phyloP scores from a whole-genome alignment of 2,888 invertebrate species.

The Melolontha melolontha region DNA sequence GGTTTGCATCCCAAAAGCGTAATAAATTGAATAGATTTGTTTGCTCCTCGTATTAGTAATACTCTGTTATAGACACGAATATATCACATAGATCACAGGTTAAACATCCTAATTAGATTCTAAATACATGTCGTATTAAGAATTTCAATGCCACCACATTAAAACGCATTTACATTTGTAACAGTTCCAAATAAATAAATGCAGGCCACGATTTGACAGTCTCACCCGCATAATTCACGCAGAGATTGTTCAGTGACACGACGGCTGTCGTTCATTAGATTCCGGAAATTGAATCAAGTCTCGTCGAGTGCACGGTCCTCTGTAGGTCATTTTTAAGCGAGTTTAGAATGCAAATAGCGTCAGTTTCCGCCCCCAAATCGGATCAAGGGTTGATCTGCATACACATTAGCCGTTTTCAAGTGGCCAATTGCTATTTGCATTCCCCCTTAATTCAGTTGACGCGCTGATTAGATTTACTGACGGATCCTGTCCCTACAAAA shows the following conservation, averaged over 20 bases:
- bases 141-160: slow-evolving; percentile 3
- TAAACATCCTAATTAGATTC: too few relatives aligned
- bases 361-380: slow-evolving; percentile 57
- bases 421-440: slow-evolving; percentile 65
- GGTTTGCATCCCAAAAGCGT: too few relatives aligned
- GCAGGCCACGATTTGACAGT: slow-evolving; percentile 37
- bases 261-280: slow-evolving; percentile 55
- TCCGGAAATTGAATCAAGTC: slow-evolving; percentile 60
- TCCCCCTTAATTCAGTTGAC: slow-evolving; percentile 47
- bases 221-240: slow-evolving; percentile 41
- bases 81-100: too few relatives aligned
- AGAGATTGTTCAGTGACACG: slow-evolving; percentile 41
- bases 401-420: slow-evolving; percentile 58
- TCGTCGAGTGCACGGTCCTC: slow-evolving; percentile 53
- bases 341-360: slow-evolving; percentile 43
- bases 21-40: too few relatives aligned
- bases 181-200: slow-evolving; percentile 39
- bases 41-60: too few relatives aligned
- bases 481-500: slow-evolving; percentile 54
- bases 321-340: slow-evolving; percentile 44
- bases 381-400: slow-evolving; percentile 61
- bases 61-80: too few relatives aligned
- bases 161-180: slow-evolving; percentile 29
- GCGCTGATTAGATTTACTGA: slow-evolving; percentile 62
- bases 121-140: too few relatives aligned